These are phyloP conservation scores for Cryptomyrus ogoouensis DNA, from an alignment of 2,113 vertebrate species.

Conservation along the genomic window DNA sequence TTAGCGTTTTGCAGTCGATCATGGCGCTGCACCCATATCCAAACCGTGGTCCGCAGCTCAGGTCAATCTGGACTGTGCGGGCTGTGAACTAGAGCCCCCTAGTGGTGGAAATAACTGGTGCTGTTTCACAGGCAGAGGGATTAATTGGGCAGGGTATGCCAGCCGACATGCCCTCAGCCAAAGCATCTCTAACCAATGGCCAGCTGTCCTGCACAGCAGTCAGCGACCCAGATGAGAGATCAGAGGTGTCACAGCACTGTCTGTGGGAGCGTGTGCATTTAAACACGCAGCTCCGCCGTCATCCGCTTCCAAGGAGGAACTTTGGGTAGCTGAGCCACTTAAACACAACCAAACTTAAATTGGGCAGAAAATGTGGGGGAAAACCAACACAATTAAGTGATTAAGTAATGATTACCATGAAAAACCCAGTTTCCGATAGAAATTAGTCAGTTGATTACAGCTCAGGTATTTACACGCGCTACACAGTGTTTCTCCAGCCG, in stretches of 20 bases:
- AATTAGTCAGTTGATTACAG: not conserved
- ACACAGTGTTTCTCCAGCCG: not conserved
- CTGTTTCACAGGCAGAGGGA: not conserved
- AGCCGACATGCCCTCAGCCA: not conserved
- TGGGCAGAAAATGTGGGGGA: slow-evolving; percentile 1
- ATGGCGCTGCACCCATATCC: not conserved
- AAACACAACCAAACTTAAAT: not conserved
- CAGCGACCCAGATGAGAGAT: not conserved
- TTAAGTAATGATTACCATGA: not conserved
- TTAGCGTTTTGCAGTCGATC: not conserved
- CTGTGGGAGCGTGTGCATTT: not conserved
- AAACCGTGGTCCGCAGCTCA: not conserved
- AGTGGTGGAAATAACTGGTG: not conserved
- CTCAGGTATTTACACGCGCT: not conserved
- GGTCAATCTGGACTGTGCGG: not conserved
- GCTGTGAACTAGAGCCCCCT: not conserved
- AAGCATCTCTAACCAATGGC: not conserved
- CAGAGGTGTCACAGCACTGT: not conserved
- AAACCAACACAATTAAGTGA: slow-evolving; percentile 1
- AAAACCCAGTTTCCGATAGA: not conserved
- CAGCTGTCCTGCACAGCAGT: not conserved
- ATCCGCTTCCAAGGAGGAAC: not conserved
- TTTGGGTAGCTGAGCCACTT: not conserved
- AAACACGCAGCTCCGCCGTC: not conserved
- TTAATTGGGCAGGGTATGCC: not conserved